Percentiles rank a stretch among this genome's conserved stretches.
Conservation (phyloP, 2,797 vertebrate genomes). For the Rachycentron canadum region DNA sequence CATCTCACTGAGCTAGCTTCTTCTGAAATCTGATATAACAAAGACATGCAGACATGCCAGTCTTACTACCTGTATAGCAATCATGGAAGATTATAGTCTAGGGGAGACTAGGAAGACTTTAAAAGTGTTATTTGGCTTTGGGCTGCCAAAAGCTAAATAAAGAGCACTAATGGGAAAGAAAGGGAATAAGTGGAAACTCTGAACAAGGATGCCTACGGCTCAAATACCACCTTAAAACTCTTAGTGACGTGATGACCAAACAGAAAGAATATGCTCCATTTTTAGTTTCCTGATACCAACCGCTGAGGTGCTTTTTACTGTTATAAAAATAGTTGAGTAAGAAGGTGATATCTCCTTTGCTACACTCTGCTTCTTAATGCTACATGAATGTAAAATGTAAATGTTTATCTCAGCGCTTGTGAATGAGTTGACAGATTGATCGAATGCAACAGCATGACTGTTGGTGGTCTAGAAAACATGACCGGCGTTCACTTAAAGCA, state of each 20-base stretch:
- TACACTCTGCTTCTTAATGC: constrained; percentile 45
- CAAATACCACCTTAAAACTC: constrained; percentile 59
- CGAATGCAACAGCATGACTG: constrained; percentile 22
- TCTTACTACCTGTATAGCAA: constrained; percentile 70
- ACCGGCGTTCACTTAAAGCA: constrained; percentile 40
- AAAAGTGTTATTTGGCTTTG: constrained; percentile 68
- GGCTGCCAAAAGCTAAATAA: constrained; percentile 65
- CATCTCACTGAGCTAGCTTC: constrained; percentile 51
- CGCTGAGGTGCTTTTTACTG: constrained; percentile 49
- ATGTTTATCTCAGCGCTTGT: constrained; percentile 50
- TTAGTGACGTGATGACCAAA: constrained; percentile 37
- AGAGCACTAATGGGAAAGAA: constrained; percentile 58
- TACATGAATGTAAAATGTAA: constrained; percentile 54
- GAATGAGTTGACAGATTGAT: constrained; percentile 38
- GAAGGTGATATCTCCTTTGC: constrained; percentile 47
- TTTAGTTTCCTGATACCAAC: constrained; percentile 63
- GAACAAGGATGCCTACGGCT: constrained; percentile 65
- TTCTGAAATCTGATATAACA: constrained; percentile 64
- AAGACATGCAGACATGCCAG: constrained; percentile 81
- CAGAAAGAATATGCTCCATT: constrained; percentile 63
- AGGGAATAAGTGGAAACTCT: constrained; percentile 62
- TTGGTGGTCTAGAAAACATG: constrained; percentile 55
- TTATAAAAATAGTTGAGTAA: constrained; percentile 70
- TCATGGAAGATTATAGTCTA: constrained; percentile 70
- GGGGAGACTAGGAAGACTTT: constrained; percentile 70